phyloP scores from a whole-genome alignment of 2,113 vertebrate species.

The Anolis sagrei region DNA sequence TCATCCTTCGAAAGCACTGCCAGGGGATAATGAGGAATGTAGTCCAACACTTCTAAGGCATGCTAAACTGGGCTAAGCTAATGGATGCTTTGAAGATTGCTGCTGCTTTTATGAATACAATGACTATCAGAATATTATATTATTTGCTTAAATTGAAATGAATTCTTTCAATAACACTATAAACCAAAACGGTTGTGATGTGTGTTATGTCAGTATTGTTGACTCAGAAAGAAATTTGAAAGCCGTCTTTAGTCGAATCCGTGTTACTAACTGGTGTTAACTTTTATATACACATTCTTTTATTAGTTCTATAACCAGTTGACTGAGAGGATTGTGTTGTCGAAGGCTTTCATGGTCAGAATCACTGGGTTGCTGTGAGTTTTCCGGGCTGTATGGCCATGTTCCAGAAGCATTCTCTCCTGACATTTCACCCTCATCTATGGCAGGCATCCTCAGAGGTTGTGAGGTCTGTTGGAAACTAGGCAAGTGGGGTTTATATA shows the following conservation, averaged over 20 bases:
- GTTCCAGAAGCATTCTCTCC: too few species aligned
- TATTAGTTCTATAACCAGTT: not conserved
- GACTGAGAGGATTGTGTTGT: not conserved
- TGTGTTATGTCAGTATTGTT: not conserved
- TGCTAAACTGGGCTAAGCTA: too few species aligned
- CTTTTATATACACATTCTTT: constrained; percentile 34
- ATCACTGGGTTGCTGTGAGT: too few species aligned
- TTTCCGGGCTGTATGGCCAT: too few species aligned
- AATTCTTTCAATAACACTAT: not conserved
- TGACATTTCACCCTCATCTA: too few species aligned
- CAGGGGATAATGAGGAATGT: not conserved
- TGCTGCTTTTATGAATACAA: not conserved
- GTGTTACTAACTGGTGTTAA: constrained; percentile 10
- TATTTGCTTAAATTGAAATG: not conserved
- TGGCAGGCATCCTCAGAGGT: too few species aligned
- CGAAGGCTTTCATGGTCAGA: too few species aligned
- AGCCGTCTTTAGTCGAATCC: constrained; percentile 22
- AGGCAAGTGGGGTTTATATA: too few species aligned
- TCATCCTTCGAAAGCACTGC: not conserved
- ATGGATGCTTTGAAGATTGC: not conserved
- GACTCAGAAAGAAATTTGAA: constrained; percentile 23
- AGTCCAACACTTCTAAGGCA: not conserved
- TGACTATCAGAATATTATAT: not conserved
- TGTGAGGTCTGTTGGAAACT: too few species aligned
- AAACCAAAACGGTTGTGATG: not conserved